Evolutionary conservation across 2,888 invertebrate species (phyloP).

Genomic region (Frankliniella fusca): DNA sequence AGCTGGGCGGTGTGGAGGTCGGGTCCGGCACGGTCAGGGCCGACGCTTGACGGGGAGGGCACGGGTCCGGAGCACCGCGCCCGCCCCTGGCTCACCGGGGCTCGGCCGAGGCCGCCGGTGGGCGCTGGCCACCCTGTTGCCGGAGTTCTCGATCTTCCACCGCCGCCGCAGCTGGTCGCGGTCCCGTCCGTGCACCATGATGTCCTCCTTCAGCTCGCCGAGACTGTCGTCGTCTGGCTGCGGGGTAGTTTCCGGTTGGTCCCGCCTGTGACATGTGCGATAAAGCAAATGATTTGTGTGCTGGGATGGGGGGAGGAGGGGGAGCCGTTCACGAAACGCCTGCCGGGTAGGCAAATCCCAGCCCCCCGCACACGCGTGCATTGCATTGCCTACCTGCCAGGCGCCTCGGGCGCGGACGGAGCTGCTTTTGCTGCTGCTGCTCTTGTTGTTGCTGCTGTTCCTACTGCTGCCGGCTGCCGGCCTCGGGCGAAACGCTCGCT

Average conservation of each 20-base stretch:
- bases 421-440: too few relatives aligned
- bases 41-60: too few relatives aligned
- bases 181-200: slow-evolving; percentile 9
- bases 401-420: neutral
- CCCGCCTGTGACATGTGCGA: too few relatives aligned
- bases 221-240: neutral
- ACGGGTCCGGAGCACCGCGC: too few relatives aligned
- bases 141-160: neutral
- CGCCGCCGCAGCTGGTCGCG: neutral
- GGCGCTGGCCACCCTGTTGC: neutral
- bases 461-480: neutral
- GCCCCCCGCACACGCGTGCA: neutral
- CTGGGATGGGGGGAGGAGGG: too few relatives aligned
- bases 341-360: neutral
- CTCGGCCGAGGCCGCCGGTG: neutral
- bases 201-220: neutral
- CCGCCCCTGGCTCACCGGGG: neutral
- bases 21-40: too few relatives aligned
- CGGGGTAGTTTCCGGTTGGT: too few relatives aligned
- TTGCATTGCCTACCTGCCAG: neutral
- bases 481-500: neutral
- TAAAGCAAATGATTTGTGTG: too few relatives aligned
- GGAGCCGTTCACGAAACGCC: neutral
- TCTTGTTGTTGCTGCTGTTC: too few relatives aligned
- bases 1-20: too few relatives aligned